Conservation (phyloP, 2,797 vertebrate genomes). For the Spea hammondii region DNA sequence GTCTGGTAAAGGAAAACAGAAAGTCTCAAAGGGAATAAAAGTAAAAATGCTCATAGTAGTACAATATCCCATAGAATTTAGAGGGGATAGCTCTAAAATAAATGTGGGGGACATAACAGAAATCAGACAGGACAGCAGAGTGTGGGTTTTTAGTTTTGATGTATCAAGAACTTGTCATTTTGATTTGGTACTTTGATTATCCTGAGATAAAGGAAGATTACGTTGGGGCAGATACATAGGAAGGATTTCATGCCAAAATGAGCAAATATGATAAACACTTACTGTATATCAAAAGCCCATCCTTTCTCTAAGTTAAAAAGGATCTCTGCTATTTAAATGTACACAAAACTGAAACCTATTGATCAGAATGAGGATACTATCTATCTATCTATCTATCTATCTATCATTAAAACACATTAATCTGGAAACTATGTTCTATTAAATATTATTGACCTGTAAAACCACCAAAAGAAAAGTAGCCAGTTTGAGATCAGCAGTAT, state of each 20-base stretch:
- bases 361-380: neutral
- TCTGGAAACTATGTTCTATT: too few relatives aligned
- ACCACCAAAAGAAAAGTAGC: neutral
- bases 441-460: neutral
- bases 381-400: too few relatives aligned
- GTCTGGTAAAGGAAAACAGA: constrained; percentile 23
- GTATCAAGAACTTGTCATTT: constrained; percentile 21
- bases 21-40: constrained; percentile 18
- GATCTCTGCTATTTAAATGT: constrained; percentile 10
- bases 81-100: constrained; percentile 19
- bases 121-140: constrained; percentile 24
- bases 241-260: constrained; percentile 17
- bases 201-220: constrained; percentile 34
- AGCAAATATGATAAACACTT: constrained; percentile 26
- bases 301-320: constrained; percentile 11
- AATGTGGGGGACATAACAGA: constrained; percentile 21
- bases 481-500: neutral
- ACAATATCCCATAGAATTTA: constrained; percentile 21
- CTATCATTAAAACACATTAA: too few relatives aligned
- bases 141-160: constrained; percentile 32
- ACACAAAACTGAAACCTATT: constrained; percentile 33
- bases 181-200: constrained; percentile 31
- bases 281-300: neutral
- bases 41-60: constrained; percentile 36
- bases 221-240: constrained; percentile 12